Evolutionary conservation across 2,888 invertebrate genomes (phyloP).

Genomic region (Neria commutata): DNA sequence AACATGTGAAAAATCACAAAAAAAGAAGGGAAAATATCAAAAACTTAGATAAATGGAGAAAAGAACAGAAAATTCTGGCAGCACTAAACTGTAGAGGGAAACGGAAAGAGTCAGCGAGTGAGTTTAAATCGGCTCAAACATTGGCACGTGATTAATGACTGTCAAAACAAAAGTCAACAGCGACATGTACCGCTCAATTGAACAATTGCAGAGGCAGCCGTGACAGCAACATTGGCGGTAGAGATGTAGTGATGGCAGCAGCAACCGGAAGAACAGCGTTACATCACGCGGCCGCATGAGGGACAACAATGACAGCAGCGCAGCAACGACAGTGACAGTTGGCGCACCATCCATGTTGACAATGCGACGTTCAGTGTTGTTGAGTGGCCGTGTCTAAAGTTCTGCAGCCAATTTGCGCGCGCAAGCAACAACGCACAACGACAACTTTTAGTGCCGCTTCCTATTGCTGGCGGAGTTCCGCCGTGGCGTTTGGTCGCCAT

Average conservation of each 20-base stretch:
- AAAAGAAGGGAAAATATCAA: too few species aligned
- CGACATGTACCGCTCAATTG: conserved; percentile 14
- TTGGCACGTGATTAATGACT: conserved; percentile 36
- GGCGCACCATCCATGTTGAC: conserved; percentile 22
- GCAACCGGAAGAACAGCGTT: conserved; percentile 28
- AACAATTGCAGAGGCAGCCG: conserved; percentile 6
- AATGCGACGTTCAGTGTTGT: background rate
- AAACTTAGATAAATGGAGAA: too few species aligned
- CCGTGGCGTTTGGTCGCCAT: too few species aligned
- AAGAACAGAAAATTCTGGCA: too few species aligned
- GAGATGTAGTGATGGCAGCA: background rate
- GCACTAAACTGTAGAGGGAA: too few species aligned
- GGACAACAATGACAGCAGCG: conserved; percentile 31
- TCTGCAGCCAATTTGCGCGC: conserved; percentile 3
- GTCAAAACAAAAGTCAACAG: conserved; percentile 32
- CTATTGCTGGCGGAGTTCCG: too few species aligned
- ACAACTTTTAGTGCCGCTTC: background rate
- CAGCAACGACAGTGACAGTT: conserved; percentile 21
- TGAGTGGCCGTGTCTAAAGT: background rate
- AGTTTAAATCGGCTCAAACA: conserved; percentile 34
- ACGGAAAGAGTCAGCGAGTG: conserved; percentile 20
- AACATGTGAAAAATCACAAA: too few species aligned
- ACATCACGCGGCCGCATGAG: conserved; percentile 33
- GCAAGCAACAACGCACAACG: background rate
- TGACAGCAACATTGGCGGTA: background rate